Base-by-base conservation (phyloP, 1,140 invertebrate genomes). In the Drosophila lacertosa region DNA sequence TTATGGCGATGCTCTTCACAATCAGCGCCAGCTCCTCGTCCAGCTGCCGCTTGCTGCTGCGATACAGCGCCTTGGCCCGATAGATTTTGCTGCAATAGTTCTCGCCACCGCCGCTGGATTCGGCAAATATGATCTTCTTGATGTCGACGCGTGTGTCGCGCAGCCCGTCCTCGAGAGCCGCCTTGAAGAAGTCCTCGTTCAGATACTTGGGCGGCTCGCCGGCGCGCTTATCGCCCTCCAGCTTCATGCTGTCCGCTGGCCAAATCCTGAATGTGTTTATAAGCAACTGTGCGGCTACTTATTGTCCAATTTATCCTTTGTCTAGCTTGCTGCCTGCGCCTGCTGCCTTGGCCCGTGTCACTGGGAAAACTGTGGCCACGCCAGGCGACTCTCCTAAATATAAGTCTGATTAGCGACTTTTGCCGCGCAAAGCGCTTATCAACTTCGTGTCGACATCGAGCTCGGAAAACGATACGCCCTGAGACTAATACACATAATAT, bases 61-160 rank as follows among this genome's bases (percentile, higher is more conserved):
- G 57, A 18, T 90, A 90, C 0, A 90, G 48, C 0, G 89, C 89
- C 16, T 44, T 73, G 10, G 77, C 89, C 10, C 89, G 64, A 42
- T 91, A 91, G 37, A 91, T 91, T n/a, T 90, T 89, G 29, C 89
- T 91, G 69, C 89, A 91, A 40, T 91, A 91, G 16, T 91, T 91
- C 44, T 91, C 89, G 2, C 82, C 82, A 4, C 89, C 86, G 7
- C 82, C 83, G 32, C 67, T 89, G 0, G 81, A 73, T 10, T 91
- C 80, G 20, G 72, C 64, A 18, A 91, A 91, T 16, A 86, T 74
- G 9, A 91, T 89, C 54, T 88, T 89, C 42, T 89, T 90, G 37
- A 91, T 89, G 47, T 89, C 84, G 29, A 91, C 72, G 3, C 76
- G 64, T 72, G 82, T 89, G 16, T 89, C 89, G 11, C 89, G 59